Conservation (phyloP, 2,113 vertebrate species). For the Trogon surrucura region DNA sequence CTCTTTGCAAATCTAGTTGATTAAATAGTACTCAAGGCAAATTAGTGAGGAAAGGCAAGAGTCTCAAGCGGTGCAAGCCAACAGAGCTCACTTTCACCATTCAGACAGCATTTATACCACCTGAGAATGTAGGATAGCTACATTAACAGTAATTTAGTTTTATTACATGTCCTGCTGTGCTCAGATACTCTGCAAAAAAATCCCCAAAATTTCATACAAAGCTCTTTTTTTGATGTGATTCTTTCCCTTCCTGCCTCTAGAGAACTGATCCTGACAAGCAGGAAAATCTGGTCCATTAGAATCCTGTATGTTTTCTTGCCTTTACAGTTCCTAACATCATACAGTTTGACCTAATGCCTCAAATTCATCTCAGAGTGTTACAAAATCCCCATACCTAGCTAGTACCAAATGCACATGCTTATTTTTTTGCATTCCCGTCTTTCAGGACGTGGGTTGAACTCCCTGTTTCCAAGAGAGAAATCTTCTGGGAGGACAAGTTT, state of each 20-base stretch:
- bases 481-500: not conserved
- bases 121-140: not conserved
- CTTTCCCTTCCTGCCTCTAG: not conserved
- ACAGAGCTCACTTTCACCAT: not conserved
- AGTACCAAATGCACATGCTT: not conserved
- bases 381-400: not conserved
- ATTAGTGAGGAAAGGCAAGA: not conserved
- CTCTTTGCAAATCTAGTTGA: not conserved
- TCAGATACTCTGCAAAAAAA: not conserved
- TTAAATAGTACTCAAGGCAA: slow-evolving; percentile 8
- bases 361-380: not conserved
- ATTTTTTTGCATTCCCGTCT: not conserved
- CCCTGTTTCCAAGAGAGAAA: not conserved
- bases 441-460: not conserved
- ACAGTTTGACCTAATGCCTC: not conserved
- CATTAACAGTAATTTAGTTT: not conserved
- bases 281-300: not conserved
- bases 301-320: not conserved
- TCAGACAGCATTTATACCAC: not conserved
- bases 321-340: not conserved
- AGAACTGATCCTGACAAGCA: not conserved
- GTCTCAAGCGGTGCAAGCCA: not conserved
- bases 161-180: not conserved
- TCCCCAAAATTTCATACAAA: not conserved
- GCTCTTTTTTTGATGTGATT: not conserved